A percentile compares a stretch with the other conserved stretches of the same genome.
These are phyloP conservation scores for Salmo trutta DNA, from an alignment of 2,797 vertebrate species.

Conservation along the genomic window DNA sequence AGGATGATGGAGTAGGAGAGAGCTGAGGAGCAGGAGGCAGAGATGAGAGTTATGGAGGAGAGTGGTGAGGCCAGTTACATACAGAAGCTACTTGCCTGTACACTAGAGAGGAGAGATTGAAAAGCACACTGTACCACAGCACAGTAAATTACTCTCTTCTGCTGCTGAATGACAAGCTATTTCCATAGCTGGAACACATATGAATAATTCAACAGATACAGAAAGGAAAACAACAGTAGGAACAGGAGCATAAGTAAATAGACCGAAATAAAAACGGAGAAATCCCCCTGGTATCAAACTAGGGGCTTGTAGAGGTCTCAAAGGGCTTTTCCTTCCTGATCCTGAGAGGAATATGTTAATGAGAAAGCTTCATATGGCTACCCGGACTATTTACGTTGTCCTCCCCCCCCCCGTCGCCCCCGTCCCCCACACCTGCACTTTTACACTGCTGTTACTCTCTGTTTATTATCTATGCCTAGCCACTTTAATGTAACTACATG, in stretches of 20 bases:
- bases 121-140: neutral
- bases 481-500: too few relatives aligned
- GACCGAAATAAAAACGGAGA: conserved; percentile 38
- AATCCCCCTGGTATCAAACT: conserved; percentile 22
- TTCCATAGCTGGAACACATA: neutral
- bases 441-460: too few relatives aligned
- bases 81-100: neutral
- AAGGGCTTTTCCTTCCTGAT: conserved; percentile 39
- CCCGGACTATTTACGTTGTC: too few relatives aligned
- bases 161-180: too few relatives aligned
- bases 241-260: conserved; percentile 27
- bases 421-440: rapidly evolving
- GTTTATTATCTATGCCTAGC: too few relatives aligned
- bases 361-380: conserved; percentile 42
- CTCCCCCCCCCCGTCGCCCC: too few relatives aligned
- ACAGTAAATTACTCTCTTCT: too few relatives aligned
- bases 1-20: neutral
- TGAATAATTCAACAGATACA: conserved; percentile 15
- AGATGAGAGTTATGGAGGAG: too few relatives aligned
- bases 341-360: conserved; percentile 62
- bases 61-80: too few relatives aligned
- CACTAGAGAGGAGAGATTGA: neutral
- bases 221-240: neutral
- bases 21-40: too few relatives aligned
- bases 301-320: conserved; percentile 50